phyloP scores from a whole-genome alignment of 2,113 vertebrate species.

The Gobius niger region DNA sequence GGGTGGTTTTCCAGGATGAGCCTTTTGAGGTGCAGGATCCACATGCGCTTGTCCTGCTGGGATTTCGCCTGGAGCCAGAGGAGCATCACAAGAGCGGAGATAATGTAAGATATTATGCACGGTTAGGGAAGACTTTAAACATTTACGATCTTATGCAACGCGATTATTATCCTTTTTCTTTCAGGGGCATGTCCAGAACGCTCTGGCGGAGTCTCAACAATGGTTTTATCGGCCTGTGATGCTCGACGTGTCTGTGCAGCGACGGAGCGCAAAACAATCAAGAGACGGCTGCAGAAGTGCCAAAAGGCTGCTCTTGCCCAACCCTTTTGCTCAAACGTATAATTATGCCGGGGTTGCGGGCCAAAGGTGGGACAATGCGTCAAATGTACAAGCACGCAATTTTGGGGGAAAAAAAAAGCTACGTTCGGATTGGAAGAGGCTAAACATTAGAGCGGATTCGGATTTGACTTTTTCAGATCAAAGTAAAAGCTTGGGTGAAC shows the following conservation, averaged over 20 bases:
- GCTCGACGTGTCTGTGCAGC: conserved; percentile 56
- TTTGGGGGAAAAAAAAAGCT: neutral
- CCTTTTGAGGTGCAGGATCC: conserved; percentile 96
- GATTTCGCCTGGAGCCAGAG: conserved; percentile 86
- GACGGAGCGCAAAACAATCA: conserved; percentile 31
- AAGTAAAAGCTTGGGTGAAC: no score
- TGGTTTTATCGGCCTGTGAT: conserved; percentile 20
- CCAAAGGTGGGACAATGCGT: no score
- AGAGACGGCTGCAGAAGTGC: conserved; percentile 33
- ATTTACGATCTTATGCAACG: conserved; percentile 28
- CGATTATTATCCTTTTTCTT: conserved; percentile 38
- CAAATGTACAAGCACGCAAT: neutral
- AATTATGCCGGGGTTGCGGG: conserved; percentile 10
- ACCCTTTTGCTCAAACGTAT: conserved; percentile 11
- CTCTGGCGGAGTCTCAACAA: conserved; percentile 46
- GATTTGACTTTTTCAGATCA: no score
- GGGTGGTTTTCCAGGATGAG: conserved; percentile 98
- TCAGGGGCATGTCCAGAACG: conserved; percentile 20
- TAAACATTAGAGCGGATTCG: no score
- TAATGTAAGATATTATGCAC: conserved; percentile 32
- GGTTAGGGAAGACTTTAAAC: conserved; percentile 14
- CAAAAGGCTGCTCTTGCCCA: conserved; percentile 36
- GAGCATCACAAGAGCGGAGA: conserved; percentile 40
- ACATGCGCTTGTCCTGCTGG: conserved; percentile 94
- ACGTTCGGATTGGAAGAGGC: no score